A percentile compares a stretch with the other conserved stretches of the same genome.
Evolutionary conservation across 2,797 vertebrate species (phyloP).

Genomic region (Anabas testudineus): DNA sequence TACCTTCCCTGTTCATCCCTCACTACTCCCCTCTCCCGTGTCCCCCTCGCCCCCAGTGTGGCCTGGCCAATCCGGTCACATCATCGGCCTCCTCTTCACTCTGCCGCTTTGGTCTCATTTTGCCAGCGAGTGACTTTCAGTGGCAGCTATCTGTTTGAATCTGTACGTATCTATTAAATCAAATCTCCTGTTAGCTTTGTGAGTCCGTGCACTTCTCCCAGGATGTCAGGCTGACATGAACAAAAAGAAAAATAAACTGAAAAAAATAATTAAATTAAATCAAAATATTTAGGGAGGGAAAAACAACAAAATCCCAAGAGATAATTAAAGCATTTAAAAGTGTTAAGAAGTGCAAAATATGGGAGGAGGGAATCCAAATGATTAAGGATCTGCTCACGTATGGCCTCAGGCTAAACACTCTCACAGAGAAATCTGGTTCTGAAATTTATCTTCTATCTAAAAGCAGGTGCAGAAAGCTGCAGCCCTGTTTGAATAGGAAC

Average conservation of each 20-base stretch:
- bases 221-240: neutral
- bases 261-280: too few species aligned
- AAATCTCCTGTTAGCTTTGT: neutral
- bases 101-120: slow-evolving; percentile 75
- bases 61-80: slow-evolving; percentile 66
- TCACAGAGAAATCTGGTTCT: too few species aligned
- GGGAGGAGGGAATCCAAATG: neutral
- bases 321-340: neutral
- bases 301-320: too few species aligned
- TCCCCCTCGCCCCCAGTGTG: slow-evolving; percentile 33
- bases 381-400: neutral
- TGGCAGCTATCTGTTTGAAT: slow-evolving; percentile 30
- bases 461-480: too few species aligned
- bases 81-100: slow-evolving; percentile 62
- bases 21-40: slow-evolving; percentile 26
- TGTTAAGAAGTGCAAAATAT: neutral
- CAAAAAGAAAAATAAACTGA: neutral
- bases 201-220: neutral
- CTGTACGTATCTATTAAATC: slow-evolving; percentile 11
- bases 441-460: too few species aligned
- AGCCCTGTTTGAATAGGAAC: neutral
- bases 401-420: neutral
- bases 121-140: slow-evolving; percentile 72
- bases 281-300: too few species aligned
- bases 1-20: slow-evolving; percentile 7